These are phyloP conservation scores for Troilus luridus DNA, from an alignment of 2,888 invertebrate species.

Conservation along the genomic window DNA sequence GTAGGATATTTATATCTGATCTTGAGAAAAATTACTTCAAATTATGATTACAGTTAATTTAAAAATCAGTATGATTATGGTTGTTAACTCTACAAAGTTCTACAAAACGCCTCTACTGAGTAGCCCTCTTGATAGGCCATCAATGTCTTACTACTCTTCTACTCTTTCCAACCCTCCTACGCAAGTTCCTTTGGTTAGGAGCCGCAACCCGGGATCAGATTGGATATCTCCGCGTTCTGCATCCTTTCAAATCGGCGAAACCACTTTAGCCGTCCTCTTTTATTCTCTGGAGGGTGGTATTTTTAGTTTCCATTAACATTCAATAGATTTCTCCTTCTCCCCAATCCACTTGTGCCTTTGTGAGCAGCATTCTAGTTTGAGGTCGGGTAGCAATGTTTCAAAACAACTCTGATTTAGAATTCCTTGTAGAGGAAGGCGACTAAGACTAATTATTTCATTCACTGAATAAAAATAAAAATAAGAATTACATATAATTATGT, in stretches of 20 bases:
- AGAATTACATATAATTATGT: no score
- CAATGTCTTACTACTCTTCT: neutral
- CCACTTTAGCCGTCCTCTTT: neutral
- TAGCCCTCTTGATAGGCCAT: neutral
- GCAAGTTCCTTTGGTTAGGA: neutral
- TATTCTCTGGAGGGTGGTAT: neutral
- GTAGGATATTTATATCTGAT: neutral
- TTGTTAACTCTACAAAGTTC: neutral
- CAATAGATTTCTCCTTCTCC: neutral
- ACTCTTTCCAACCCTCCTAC: neutral
- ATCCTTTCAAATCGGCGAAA: neutral
- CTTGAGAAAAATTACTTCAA: neutral
- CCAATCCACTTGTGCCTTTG: neutral
- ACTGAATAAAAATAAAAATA: no score
- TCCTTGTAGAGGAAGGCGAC: no score
- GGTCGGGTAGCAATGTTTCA: neutral
- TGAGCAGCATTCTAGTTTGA: neutral
- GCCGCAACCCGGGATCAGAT: neutral
- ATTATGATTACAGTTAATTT: neutral
- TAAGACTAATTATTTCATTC: no score
- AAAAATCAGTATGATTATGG: neutral
- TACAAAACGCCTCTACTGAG: neutral
- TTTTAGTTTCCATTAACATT: conserved; percentile 20
- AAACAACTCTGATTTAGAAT: no score
- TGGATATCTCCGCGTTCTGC: neutral